phyloP scores from a whole-genome alignment of 2,113 vertebrate species.

The Elgaria multicarinata region DNA sequence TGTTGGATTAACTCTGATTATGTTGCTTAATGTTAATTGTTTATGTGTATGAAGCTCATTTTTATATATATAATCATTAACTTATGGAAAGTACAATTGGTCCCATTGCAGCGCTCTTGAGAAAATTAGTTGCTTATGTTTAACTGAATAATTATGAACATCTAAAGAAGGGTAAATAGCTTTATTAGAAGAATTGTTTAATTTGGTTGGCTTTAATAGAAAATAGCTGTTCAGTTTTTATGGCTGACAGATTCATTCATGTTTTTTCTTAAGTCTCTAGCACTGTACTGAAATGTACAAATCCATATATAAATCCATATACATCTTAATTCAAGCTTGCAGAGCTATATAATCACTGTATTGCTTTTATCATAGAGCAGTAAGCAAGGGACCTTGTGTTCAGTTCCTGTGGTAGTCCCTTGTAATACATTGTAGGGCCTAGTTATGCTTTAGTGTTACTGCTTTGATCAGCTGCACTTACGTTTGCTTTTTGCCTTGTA shows the following conservation, averaged over 20 bases:
- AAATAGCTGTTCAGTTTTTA: neutral
- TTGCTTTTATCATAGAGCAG: neutral
- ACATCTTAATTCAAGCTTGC: neutral
- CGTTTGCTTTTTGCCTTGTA: neutral
- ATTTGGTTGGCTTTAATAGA: neutral
- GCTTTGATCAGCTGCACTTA: neutral
- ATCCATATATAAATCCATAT: neutral
- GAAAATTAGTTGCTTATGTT: conserved; percentile 15
- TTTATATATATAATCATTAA: neutral
- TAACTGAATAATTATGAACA: neutral
- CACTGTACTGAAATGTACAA: neutral
- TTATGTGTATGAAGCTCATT: neutral
- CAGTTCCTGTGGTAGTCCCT: neutral
- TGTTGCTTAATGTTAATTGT: neutral
- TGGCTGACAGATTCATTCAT: neutral
- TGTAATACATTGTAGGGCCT: neutral
- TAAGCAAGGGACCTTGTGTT: neutral
- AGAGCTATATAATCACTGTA: neutral
- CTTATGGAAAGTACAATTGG: neutral
- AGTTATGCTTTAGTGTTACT: neutral
- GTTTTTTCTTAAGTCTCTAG: neutral
- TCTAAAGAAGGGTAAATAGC: conserved; percentile 9
- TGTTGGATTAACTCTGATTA: neutral
- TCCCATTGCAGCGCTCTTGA: neutral
- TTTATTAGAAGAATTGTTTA: conserved; percentile 12